Conservation (phyloP, 2,113 vertebrate species). For the Spea multiplicata region DNA sequence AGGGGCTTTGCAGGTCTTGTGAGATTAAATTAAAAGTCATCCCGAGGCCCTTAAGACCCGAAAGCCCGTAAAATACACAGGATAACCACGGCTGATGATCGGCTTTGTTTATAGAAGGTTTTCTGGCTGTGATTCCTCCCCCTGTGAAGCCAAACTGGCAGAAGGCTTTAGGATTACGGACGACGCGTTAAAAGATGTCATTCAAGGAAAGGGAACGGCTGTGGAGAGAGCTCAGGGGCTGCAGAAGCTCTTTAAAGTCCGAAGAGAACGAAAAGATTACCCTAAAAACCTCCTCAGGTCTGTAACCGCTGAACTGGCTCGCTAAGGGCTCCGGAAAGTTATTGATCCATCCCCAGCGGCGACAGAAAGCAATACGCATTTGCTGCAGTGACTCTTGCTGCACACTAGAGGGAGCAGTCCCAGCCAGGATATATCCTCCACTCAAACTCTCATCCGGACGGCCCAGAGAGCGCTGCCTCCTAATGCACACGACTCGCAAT, state of each 20-base stretch:
- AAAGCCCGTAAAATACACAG: conserved; percentile 11
- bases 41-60: conserved; percentile 7
- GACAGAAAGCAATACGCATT: too few relatives aligned
- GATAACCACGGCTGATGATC: conserved; percentile 13
- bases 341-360: too few relatives aligned
- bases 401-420: too few relatives aligned
- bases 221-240: conserved; percentile 3
- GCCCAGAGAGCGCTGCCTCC: too few relatives aligned
- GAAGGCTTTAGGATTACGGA: conserved; percentile 26
- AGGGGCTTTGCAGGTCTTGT: not conserved
- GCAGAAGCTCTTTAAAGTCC: not conserved
- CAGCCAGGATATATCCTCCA: too few relatives aligned
- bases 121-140: conserved; percentile 26
- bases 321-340: too few relatives aligned
- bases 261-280: not conserved
- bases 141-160: conserved; percentile 11
- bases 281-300: too few relatives aligned
- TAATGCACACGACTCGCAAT: too few relatives aligned
- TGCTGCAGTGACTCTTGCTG: too few relatives aligned
- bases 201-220: conserved; percentile 1
- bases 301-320: too few relatives aligned
- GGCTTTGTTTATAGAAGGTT: conserved; percentile 31
- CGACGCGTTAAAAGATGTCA: conserved; percentile 32
- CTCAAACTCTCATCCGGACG: too few relatives aligned
- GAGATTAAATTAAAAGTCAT: not conserved